Evolutionary conservation across 37 sponge, comb jelly and placozoan species (phyloP), one percentile per base, ranked within the genome.

Genomic region (Theonella swinhoei): DNA sequence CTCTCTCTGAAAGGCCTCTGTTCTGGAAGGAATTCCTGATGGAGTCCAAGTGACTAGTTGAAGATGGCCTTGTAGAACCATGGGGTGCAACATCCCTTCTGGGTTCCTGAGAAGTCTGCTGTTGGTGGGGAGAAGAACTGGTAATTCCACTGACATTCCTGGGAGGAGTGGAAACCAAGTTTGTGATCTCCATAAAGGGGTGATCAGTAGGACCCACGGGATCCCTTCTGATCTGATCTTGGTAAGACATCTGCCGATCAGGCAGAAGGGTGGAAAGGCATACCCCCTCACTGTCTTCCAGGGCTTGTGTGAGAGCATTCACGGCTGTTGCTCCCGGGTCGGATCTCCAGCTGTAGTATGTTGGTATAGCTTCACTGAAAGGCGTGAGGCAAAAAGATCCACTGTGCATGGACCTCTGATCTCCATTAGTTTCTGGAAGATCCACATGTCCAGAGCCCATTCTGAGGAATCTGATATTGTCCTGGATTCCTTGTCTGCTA

Each of bases 401-500:
- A n/a, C n/a, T n/a, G n/a, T n/a, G n/a, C n/a, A n/a, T n/a, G 74
- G 83, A 39, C 83, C 83, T 9, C 70, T 9, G 28, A 11, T 72
- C 43, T 23, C 42, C 70, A 59, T 39, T n/a, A 84, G 33, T 32
- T 65, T 32, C 11, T 42, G 76, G 31, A 76, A 83, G 2, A 82
- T n/a, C 3, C 8, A 17, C 26, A 20, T 34, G 35, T 72, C 32
- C 5, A 82, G 83, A 43, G 17, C 5, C 83, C 83, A 82, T 7
- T 82, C 74, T 11, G 38, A n/a, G 33, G 39, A 37, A 11, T 54
- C 62, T 36, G 28, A 1, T 14, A 33, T 23, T 9, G 30, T 29
- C n/a, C 83, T 71, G 8, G 64, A 82, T 43, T 82, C 65, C 28
- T 14, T 62, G 83, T 82, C 83, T 7, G 83, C 83, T 24, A 42